Evolutionary conservation across 1,140 invertebrate genomes (phyloP).

Genomic region (Panagrolaimus sp.): DNA sequence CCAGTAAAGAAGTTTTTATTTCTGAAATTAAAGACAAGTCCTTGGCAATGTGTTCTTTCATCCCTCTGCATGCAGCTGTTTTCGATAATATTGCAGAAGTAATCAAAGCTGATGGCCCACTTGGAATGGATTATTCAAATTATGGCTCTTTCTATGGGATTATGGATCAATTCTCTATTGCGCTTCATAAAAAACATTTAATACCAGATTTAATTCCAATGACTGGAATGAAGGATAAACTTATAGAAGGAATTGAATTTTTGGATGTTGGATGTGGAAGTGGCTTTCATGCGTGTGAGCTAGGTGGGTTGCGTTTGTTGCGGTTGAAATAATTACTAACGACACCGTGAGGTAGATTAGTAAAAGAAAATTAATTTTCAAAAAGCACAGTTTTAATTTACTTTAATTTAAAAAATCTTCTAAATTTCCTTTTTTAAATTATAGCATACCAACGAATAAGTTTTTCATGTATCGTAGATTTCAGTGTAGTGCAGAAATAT

Average conservation of each 20-base stretch:
- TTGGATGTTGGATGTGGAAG: conserved; percentile 43
- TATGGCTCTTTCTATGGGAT: conserved; percentile 27
- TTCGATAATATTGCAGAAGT: conserved; percentile 29
- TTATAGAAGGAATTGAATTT: conserved; percentile 22
- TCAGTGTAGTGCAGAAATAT: too few species aligned
- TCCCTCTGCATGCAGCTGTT: conserved; percentile 3
- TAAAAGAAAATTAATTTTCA: too few species aligned
- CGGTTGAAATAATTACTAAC: conserved; percentile 16
- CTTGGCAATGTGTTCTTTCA: conserved; percentile 21
- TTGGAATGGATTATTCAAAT: conserved; percentile 24
- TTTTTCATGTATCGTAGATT: too few species aligned
- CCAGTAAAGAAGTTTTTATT: conserved; percentile 4
- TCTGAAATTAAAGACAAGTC: conserved; percentile 18
- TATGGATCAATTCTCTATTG: conserved; percentile 26
- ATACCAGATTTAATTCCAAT: conserved; percentile 33
- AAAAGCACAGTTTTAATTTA: too few species aligned
- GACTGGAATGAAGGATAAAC: conserved; percentile 22
- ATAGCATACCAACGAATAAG: too few species aligned
- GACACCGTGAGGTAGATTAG: too few species aligned
- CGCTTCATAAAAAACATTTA: conserved; percentile 39
- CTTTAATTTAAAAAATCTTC: too few species aligned
- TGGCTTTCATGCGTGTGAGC: conserved; percentile 28
- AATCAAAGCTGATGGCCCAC: conserved; percentile 28
- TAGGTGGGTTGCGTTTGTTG: conserved; percentile 17
- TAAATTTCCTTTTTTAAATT: too few species aligned